Evolutionary conservation across 2,797 vertebrate species (phyloP).

Genomic region (Paramormyrops hopkinsi): DNA sequence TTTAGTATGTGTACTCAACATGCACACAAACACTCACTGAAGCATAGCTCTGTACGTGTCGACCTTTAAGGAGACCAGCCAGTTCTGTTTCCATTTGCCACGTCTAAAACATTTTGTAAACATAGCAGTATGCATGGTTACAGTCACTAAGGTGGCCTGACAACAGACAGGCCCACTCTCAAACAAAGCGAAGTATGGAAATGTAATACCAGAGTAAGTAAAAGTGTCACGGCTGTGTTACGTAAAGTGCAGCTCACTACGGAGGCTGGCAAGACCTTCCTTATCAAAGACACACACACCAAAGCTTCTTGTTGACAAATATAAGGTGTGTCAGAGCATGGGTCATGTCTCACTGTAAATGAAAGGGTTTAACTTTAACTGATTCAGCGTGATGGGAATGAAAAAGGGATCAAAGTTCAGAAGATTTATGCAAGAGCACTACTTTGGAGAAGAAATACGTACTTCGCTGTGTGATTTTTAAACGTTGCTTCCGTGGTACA

Average conservation of each 20-base stretch:
- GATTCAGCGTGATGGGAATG: neutral
- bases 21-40: conserved; percentile 27
- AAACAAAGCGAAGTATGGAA: conserved; percentile 64
- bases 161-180: conserved; percentile 67
- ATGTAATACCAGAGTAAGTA: conserved; percentile 67
- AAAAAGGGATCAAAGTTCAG: neutral
- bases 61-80: conserved; percentile 16
- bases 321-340: neutral
- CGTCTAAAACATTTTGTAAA: conserved; percentile 74
- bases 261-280: neutral
- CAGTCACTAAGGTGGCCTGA: conserved; percentile 73
- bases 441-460: neutral
- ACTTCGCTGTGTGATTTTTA: neutral
- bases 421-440: neutral
- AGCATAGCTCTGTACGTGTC: neutral
- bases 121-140: conserved; percentile 71
- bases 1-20: neutral
- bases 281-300: neutral
- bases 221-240: conserved; percentile 43
- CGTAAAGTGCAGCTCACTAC: conserved; percentile 20
- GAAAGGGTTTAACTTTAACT: neutral
- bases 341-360: neutral
- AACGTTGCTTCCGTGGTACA: neutral
- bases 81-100: conserved; percentile 51
- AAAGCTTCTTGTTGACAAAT: neutral